Conservation (phyloP, 2,888 invertebrate genomes). For the Tetropium fuscum region DNA sequence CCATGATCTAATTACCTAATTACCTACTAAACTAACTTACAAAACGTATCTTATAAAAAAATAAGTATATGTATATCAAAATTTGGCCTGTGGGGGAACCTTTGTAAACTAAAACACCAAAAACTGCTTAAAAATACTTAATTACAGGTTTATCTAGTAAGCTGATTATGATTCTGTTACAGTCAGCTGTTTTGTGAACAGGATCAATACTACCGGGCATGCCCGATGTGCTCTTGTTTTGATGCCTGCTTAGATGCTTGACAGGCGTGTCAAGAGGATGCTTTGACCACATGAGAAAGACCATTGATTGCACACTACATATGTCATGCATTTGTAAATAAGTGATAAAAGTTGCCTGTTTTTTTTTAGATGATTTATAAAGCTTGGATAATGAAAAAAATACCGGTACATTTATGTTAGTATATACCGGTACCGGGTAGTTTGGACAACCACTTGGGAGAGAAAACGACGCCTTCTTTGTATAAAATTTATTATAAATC, state of each 20-base stretch:
- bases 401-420: neutral
- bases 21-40: constrained; percentile 5
- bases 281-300: neutral
- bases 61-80: constrained; percentile 17
- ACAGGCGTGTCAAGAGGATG: neutral
- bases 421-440: no score
- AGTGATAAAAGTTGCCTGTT: no score
- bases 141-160: constrained; percentile 21
- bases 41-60: constrained; percentile 21
- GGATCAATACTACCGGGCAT: constrained; percentile 48
- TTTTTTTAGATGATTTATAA: no score
- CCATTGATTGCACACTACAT: no score
- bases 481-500: constrained; percentile 43
- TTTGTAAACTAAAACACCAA: constrained; percentile 7
- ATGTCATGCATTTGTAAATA: no score
- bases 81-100: constrained; percentile 7
- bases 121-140: constrained; percentile 19
- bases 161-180: constrained; percentile 26
- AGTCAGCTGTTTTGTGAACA: constrained; percentile 44
- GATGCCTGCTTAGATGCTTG: neutral
- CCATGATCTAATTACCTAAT: constrained; percentile 67
- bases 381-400: neutral
- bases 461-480: neutral
- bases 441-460: no score
- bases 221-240: constrained; percentile 26